These are phyloP conservation scores for Poecilia velifera DNA, from an alignment of 2,797 vertebrate species.

Conservation along the genomic window DNA sequence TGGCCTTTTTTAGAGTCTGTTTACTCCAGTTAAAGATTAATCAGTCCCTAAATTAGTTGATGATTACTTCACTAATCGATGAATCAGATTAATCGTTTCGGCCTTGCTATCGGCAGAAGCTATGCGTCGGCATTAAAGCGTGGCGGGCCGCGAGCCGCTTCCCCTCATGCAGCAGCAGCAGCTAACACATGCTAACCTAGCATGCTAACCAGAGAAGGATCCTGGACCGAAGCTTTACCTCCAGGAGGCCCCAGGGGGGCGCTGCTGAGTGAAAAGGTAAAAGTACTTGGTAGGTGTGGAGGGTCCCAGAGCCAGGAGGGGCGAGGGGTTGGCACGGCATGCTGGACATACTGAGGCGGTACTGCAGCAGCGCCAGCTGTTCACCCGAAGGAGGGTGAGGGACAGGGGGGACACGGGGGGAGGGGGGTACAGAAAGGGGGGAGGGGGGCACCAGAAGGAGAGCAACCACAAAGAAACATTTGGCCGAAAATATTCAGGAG, in stretches of 20 bases:
- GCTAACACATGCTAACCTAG: background rate
- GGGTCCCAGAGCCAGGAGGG: conserved; percentile 93
- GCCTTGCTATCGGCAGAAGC: no score
- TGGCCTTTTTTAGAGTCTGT: no score
- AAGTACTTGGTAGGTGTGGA: conserved; percentile 99
- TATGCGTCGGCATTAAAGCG: background rate
- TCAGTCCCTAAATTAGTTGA: no score
- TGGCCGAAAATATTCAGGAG: conserved; percentile 36
- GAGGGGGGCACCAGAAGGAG: conserved; percentile 30
- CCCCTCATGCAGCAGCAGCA: background rate
- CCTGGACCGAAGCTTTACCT: conserved; percentile 70
- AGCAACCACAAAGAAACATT: conserved; percentile 58
- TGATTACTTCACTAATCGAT: no score
- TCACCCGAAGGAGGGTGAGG: conserved; percentile 78
- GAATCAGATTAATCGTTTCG: no score
- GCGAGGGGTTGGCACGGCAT: conserved; percentile 89
- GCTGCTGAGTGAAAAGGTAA: conserved; percentile 84
- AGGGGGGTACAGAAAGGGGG: conserved; percentile 31
- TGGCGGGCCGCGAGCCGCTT: background rate
- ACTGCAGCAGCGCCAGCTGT: conserved; percentile 99
- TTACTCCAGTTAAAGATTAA: no score
- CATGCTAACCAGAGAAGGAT: conserved; percentile 55
- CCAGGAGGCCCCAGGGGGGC: conserved; percentile 75
- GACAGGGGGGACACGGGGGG: conserved; percentile 27
- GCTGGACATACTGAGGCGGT: conserved; percentile 98